Base-by-base conservation (phyloP, 2,797 vertebrate genomes). In the Melanotaenia pygmaea region DNA sequence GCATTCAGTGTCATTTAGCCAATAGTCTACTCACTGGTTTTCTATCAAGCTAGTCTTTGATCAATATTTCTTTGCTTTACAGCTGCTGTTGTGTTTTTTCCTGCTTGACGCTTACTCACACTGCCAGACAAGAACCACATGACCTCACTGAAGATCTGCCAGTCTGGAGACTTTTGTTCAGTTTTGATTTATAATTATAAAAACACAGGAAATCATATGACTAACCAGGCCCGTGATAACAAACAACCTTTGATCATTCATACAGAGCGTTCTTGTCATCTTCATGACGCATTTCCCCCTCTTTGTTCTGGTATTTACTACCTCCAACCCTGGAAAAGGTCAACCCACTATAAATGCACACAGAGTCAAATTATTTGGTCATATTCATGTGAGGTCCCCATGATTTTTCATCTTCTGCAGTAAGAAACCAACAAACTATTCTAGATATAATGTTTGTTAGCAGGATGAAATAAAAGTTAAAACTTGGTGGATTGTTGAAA, bases 301-400 rank as follows among this genome's bases (percentile, higher is more conserved):
- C 54, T 73, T 40, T 40, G 51, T 64, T 78, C 72, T 68, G 72
- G 66, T 66, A 62, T 84, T 84, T 83, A 56, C 72, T 4, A 9
- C 72, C 3, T 11, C 35, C 30, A 2, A 57, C 64, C 47, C 20
- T 35, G 40, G 70, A 70, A 80, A 81, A 84, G 74, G 68, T 88
- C 80, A 87, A 65, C 65, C 69, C 24, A 26, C 63, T 40, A 64
- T 72, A 80, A 80, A 80, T 47, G 28, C 59, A 7, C 69, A 38
- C 64, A 80, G 58, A 72, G 47, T 65, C 67, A 20, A 64, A 71
- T 72, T 82, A 82, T 88, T 58, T 28, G 38, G 59, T 51, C 4
- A 35, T 54, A 66, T 70, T 78, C 64, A 61, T 64, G 58, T 54
- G 57, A 59, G 34, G 40, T n/a, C 53, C 57, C 38, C 11, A 1